Base-by-base conservation (phyloP, 2,888 invertebrate genomes). In the Trichogramma evanescens region DNA sequence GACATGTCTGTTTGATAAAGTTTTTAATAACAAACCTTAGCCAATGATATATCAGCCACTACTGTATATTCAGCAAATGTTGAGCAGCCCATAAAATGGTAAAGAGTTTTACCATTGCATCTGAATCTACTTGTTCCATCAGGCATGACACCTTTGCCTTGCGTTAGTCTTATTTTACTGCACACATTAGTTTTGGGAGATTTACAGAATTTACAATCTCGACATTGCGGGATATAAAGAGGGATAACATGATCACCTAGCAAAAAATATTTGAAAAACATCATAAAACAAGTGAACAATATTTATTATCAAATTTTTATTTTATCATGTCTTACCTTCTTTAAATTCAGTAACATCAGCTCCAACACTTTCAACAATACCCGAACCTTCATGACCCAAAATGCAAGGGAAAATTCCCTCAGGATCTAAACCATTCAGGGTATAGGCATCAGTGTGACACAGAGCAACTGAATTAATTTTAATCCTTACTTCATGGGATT, bases 171-270 rank as follows among this genome's bases (percentile, higher is more conserved):
- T 59, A 99, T 93, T 78, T 93, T 96, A 72, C 92, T 89, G 75
- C 99, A 99, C 8, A 99, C 81, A 81, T 99, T 99, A 0, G 99
- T 99, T 79, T 98, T 98, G 0, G 91, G 87, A 63, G 89, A 95
- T 65, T 89, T 86, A 79, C 99, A 99, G 78, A 94, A 99, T 77
- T 97, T 95, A 81, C 99, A 99, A 26, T 93, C 89, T 41, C 89
- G 85, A 79, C 99, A 99, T 80, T 99, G 97, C 0, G 99, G 98
- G 62, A 95, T 88, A 74, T 98, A 99, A 40, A 96, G 79, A 0
- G 98, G 97, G 65, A 99, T 86, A n/a, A 99, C 99, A 80, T 95
- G 94, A 78, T 99, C 98, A 58, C 90, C 89, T 87, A 43, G 4
- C 38, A 58, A 40, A 50, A 45, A 13, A 50, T 56, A 13, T 49